Conservation (phyloP, 2,113 vertebrate species). For the Neomonachus schauinslandi region DNA sequence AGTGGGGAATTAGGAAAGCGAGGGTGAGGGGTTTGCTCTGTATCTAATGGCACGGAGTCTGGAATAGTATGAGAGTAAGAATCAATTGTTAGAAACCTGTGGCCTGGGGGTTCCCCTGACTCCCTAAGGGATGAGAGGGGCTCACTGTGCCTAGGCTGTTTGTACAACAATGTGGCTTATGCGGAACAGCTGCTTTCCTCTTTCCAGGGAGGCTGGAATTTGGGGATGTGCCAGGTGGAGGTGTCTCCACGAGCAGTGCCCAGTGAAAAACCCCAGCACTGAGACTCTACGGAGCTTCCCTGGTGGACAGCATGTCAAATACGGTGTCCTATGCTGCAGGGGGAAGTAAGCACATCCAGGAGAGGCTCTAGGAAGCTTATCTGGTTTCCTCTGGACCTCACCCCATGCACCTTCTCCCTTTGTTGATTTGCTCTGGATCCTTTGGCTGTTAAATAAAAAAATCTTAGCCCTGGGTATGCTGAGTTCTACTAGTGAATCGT, state of each 20-base stretch:
- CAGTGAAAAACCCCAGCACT: rapidly evolving
- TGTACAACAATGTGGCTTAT: rapidly evolving
- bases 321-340: background rate
- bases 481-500: background rate
- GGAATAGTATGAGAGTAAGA: background rate
- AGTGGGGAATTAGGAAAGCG: background rate
- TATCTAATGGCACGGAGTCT: background rate
- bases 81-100: background rate
- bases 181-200: no score
- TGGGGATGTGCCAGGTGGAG: rapidly evolving
- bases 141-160: rapidly evolving
- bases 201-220: background rate
- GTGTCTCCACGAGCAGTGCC: background rate
- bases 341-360: rapidly evolving
- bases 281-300: background rate
- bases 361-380: background rate
- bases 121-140: background rate
- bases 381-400: background rate
- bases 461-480: background rate
- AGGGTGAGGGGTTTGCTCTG: background rate
- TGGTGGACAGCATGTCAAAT: background rate
- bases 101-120: no score
- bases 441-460: background rate
- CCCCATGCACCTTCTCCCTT: background rate
- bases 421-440: background rate